Percentiles rank a stretch among this genome's conserved stretches.
Conservation (phyloP, 1,140 invertebrate genomes). For the Drosophila malerkotliana region DNA sequence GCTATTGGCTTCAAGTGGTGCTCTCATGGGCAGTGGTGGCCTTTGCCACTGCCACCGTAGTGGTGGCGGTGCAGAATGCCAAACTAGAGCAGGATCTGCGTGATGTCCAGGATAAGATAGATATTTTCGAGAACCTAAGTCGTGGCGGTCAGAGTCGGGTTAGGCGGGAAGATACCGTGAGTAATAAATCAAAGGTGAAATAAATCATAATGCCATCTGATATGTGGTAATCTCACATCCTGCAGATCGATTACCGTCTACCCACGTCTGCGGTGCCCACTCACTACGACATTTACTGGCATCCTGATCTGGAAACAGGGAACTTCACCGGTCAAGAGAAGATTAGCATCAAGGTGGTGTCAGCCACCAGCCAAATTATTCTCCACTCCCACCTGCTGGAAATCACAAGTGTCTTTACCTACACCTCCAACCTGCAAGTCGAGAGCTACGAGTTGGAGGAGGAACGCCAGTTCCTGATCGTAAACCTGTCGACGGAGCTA, state of each 20-base stretch:
- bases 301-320: slow-evolving; percentile 89
- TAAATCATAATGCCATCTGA: slow-evolving; percentile 4
- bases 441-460: slow-evolving; percentile 51
- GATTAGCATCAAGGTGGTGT: slow-evolving; percentile 87
- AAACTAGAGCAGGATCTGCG: slow-evolving; percentile 49
- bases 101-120: slow-evolving; percentile 60
- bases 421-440: slow-evolving; percentile 20
- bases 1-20: slow-evolving; percentile 33
- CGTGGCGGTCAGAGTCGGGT: not conserved
- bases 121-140: slow-evolving; percentile 31
- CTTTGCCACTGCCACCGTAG: slow-evolving; percentile 83
- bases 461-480: slow-evolving; percentile 66
- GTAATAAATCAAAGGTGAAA: not conserved
- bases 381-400: slow-evolving; percentile 87
- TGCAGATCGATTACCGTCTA: slow-evolving; percentile 86
- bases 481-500: slow-evolving; percentile 49
- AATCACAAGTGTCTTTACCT: slow-evolving; percentile 56
- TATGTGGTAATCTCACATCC: not conserved
- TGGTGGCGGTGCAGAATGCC: slow-evolving; percentile 68
- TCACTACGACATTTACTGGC: slow-evolving; percentile 91
- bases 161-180: slow-evolving; percentile 35
- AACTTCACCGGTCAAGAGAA: slow-evolving; percentile 89
- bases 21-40: slow-evolving; percentile 62
- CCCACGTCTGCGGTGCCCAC: slow-evolving; percentile 88
- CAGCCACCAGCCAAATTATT: slow-evolving; percentile 86